Evolutionary conservation across 1,140 invertebrate species (phyloP).

Genomic region (Halyomorpha halys): DNA sequence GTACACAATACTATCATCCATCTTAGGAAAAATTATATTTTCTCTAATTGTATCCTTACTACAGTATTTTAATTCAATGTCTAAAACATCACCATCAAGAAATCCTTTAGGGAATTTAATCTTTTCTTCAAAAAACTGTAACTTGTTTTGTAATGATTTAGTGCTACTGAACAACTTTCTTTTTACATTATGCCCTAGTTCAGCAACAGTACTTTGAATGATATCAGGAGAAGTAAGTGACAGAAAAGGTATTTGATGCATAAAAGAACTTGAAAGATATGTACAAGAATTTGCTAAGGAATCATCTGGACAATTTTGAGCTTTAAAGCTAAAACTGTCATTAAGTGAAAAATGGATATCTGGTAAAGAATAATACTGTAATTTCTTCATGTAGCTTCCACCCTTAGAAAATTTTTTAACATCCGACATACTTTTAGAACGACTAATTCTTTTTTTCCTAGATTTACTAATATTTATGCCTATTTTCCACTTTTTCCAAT

Average conservation of each 20-base stretch:
- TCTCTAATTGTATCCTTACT: neutral
- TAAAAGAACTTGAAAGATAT: neutral
- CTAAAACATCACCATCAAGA: neutral
- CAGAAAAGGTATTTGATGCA: constrained; percentile 30
- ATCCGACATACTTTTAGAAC: constrained; percentile 4
- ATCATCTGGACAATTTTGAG: neutral
- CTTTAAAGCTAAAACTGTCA: too few species aligned
- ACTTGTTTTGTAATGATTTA: constrained; percentile 42
- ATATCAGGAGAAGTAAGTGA: constrained; percentile 30
- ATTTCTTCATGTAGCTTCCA: neutral
- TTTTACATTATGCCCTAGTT: constrained; percentile 39
- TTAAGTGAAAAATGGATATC: too few species aligned
- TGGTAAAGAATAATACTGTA: too few species aligned
- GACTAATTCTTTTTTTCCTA: constrained; percentile 29
- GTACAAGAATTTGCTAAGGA: neutral
- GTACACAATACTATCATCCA: constrained; percentile 1
- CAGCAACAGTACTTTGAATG: constrained; percentile 39
- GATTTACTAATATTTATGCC: constrained; percentile 31
- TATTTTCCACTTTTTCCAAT: constrained; percentile 33
- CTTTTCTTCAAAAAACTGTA: constrained; percentile 31
- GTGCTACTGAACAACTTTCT: constrained; percentile 42
- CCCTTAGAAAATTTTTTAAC: neutral
- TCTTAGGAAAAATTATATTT: neutral
- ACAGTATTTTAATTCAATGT: neutral
- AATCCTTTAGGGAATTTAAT: constrained; percentile 22